Evolutionary conservation across 2,888 invertebrate species (phyloP), one percentile per base, ranked within the genome.

Genomic region (Lasioglossum leucozonium): DNA sequence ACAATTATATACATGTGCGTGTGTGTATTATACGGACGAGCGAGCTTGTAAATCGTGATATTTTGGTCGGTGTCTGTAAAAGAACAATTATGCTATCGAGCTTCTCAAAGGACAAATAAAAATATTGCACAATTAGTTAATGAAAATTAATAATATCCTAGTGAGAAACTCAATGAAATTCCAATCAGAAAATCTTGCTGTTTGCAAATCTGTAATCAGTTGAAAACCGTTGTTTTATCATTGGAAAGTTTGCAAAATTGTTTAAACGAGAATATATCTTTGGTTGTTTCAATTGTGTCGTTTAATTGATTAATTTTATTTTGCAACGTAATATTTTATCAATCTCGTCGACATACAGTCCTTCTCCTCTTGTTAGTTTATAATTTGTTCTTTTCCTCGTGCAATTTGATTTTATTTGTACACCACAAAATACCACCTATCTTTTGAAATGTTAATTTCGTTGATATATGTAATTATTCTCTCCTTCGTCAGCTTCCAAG

Each of bases 101-200:
- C 90, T 89, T 89, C 81, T 78, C 55, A 74, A n/a, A 86, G 55
- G 47, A 79, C 69, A 76, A 84, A 72, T 82, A 72, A 78, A 82
- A 72, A 83, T 86, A 77, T 80, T 79, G 88, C 88, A 89, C 72
- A 76, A 85, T 90, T 88, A 83, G 4, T 44, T 44, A 4, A 44
- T 44, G 44, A 16, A 51, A 11, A 62, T 81, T n/a, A 1, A 34
- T 37, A 16, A 40, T 40, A 40, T 18, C 65, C 58, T 13, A 62
- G 40, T 22, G 26, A 6, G 71, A 16, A 22, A 58, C 34, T 62
- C 6, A 65, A 18, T 65, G 8, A 65, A 65, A 65, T 16, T 30
- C 16, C 26, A n/a, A 22, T 18, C n/a, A 8, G 8, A 5, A 30
- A 6, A 47, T 47, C 37, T 26, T n/a, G 11, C 34, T 37, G 0